Base-by-base conservation (phyloP, 2,797 vertebrate species). In the Mus caroli region DNA sequence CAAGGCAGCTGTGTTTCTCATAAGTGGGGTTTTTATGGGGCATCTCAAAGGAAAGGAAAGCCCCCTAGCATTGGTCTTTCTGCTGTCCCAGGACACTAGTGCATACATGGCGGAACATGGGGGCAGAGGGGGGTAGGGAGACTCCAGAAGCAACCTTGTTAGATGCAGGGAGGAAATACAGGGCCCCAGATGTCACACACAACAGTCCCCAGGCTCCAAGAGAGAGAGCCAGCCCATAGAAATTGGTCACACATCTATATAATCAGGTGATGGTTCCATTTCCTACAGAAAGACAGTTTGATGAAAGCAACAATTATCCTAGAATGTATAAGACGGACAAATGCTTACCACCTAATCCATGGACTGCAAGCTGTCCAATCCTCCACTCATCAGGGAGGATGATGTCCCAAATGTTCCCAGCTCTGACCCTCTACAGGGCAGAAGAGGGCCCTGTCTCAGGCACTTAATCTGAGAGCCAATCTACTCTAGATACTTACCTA, bases 301-400 rank as follows among this genome's bases (percentile, higher is more conserved):
- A 58, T 14, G 19, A 54, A 37, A 40, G 60, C 2, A 40, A 31
- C 5, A 31, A 14, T 1, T 8, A 11, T 56, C 19, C 1, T 4
- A 24, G 67, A 46, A 54, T 1, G 28, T n/a, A 5, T 0, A 5
- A 78, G 94, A 22, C 24, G 19, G 0, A 31, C 22, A 2, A 4
- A 10, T 0, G 24, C n/a, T 14, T 28, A 43, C 15, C 15, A 54
- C 7, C 60, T 52, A 26, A 15, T 40, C 67, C 52, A 11, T 12
- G 37, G 1, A 26, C 7, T 4, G 0, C 6, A 22, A 0, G 24
- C 43, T 5, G 1, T 37, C 6, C 22, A 12, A 6, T 6, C 13
- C 37, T 1, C 11, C 22, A 1, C 24, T 80, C 2, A 2, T 50
- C 1, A 7, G 37, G 1, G 0, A 1, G 0, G 0, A 8, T 34